A percentile compares a stretch with the other conserved stretches of the same genome.
Conservation (phyloP, 2,888 invertebrate species). For the Macropis europaea region DNA sequence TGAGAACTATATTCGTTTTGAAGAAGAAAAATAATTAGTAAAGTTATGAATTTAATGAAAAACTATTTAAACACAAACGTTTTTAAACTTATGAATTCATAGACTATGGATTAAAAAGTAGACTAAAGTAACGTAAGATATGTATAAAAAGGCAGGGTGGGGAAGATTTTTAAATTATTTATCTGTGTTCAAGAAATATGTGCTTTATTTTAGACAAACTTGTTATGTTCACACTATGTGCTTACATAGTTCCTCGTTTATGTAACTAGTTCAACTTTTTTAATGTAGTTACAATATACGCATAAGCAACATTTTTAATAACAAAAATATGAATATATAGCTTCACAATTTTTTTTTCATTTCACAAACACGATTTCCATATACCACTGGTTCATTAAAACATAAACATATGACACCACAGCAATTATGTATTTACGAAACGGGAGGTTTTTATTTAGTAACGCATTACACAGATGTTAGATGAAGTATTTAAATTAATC, state of each 20-base stretch:
- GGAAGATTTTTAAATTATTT: slow-evolving; percentile 46
- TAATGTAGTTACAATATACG: slow-evolving; percentile 12
- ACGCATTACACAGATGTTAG: slow-evolving; percentile 36
- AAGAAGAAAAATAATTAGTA: not conserved
- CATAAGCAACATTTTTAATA: slow-evolving; percentile 25
- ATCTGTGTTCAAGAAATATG: slow-evolving; percentile 28
- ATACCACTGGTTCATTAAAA: slow-evolving; percentile 23
- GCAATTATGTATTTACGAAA: slow-evolving; percentile 25
- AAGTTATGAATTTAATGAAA: slow-evolving; percentile 17
- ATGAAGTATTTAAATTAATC: slow-evolving; percentile 28
- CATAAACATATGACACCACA: slow-evolving; percentile 6
- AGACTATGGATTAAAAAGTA: slow-evolving; percentile 16
- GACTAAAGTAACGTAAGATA: slow-evolving; percentile 23
- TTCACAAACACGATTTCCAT: slow-evolving; percentile 23
- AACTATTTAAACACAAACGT: slow-evolving; percentile 8
- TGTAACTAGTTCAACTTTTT: slow-evolving; percentile 20
- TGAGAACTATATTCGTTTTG: slow-evolving; percentile 12
- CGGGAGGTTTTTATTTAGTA: slow-evolving; percentile 36
- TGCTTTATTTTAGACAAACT: slow-evolving; percentile 31
- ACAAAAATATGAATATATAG: slow-evolving; percentile 20
- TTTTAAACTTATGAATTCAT: slow-evolving; percentile 9
- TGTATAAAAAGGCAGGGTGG: slow-evolving; percentile 23
- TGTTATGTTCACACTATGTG: slow-evolving; percentile 17
- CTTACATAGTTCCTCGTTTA: slow-evolving; percentile 19
- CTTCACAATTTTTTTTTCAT: slow-evolving; percentile 20